Conservation (phyloP, 2,113 vertebrate species). For the Callionymus lyra region DNA sequence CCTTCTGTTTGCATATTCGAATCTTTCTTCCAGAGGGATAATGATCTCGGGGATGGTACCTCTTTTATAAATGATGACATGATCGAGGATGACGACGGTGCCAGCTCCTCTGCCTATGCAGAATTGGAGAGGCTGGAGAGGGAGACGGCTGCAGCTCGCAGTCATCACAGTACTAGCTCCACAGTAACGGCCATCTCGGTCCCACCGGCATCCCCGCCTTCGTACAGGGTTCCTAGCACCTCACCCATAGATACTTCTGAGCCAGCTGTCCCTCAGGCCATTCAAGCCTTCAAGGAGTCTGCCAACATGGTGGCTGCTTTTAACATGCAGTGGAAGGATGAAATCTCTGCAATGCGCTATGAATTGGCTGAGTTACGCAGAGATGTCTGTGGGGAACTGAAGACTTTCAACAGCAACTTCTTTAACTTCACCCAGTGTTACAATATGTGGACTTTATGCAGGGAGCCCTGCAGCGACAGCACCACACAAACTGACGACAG, state of each 20-base stretch:
- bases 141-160: slow-evolving; percentile 66
- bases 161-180: slow-evolving; percentile 75
- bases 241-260: slow-evolving; percentile 58
- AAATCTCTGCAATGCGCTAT: slow-evolving; percentile 74
- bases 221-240: slow-evolving; percentile 58
- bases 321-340: slow-evolving; percentile 75
- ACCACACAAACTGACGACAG: slow-evolving; percentile 61
- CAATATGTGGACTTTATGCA: slow-evolving; percentile 73
- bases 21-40: slow-evolving; percentile 76
- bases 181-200: slow-evolving; percentile 73
- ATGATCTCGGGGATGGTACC: slow-evolving; percentile 71
- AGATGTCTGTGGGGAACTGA: slow-evolving; percentile 71
- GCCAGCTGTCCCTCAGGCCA: slow-evolving; percentile 65
- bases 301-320: slow-evolving; percentile 76
- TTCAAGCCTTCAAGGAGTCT: slow-evolving; percentile 74
- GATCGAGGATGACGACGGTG: slow-evolving; percentile 73
- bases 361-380: slow-evolving; percentile 70
- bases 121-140: slow-evolving; percentile 69
- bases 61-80: slow-evolving; percentile 75
- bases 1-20: slow-evolving; percentile 64
- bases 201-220: slow-evolving; percentile 61
- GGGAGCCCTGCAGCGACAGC: slow-evolving; percentile 61
- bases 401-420: slow-evolving; percentile 77
- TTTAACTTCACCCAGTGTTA: slow-evolving; percentile 78
- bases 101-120: slow-evolving; percentile 71